Percentiles rank a stretch among this genome's conserved stretches.
Evolutionary conservation across 2,113 vertebrate genomes (phyloP).

Genomic region (Conger conger): DNA sequence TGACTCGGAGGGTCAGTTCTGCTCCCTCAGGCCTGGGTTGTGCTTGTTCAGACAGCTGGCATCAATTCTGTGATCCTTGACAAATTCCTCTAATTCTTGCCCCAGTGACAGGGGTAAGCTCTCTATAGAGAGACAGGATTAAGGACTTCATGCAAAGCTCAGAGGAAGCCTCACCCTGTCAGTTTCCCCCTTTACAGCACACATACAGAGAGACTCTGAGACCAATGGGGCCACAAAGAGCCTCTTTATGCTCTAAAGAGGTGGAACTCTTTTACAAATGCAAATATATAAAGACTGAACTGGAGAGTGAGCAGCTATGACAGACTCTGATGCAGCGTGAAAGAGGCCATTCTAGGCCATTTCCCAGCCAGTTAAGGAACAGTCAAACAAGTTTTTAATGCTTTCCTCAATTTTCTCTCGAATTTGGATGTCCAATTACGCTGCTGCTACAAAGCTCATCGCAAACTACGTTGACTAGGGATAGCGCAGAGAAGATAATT

Average conservation of each 20-base stretch:
- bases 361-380: not conserved
- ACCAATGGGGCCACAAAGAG: not conserved
- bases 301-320: not conserved
- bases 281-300: not conserved
- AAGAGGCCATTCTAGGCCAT: not conserved
- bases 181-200: not conserved
- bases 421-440: too few relatives aligned
- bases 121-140: not conserved
- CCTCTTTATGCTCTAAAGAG: not conserved
- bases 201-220: not conserved
- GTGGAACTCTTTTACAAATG: not conserved
- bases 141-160: not conserved
- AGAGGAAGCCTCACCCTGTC: not conserved
- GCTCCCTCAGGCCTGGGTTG: not conserved
- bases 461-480: too few relatives aligned
- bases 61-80: not conserved
- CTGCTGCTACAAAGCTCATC: too few relatives aligned
- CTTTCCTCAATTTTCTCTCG: not conserved
- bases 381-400: not conserved
- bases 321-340: not conserved
- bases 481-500: too few relatives aligned
- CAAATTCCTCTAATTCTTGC: slow-evolving; percentile 24
- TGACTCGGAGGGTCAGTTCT: not conserved
- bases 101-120: slow-evolving; percentile 3
- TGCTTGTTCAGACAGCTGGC: slow-evolving; percentile 1